phyloP scores from a whole-genome alignment of 1,140 invertebrate species.

The Caenorhabditis latens region DNA sequence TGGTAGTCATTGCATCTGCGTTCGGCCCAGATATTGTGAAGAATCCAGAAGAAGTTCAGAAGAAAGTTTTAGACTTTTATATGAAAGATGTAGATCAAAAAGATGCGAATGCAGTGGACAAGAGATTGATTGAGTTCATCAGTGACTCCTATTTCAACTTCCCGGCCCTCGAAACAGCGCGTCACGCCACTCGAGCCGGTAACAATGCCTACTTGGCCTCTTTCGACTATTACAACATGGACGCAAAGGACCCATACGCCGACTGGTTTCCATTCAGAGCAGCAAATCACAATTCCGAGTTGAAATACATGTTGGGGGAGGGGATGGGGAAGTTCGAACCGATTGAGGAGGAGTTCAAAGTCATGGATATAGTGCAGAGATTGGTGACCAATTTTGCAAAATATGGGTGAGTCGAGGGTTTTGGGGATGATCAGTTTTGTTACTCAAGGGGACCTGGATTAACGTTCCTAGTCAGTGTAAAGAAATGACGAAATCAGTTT shows the following conservation, averaged over 20 bases:
- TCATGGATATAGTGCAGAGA: constrained; percentile 58
- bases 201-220: constrained; percentile 51
- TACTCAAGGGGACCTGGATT: too few relatives aligned
- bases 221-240: constrained; percentile 62
- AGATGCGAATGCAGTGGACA: constrained; percentile 5
- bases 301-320: constrained; percentile 67
- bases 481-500: too few relatives aligned
- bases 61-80: constrained; percentile 56
- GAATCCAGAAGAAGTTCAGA: constrained; percentile 50
- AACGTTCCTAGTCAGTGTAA: too few relatives aligned
- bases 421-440: too few relatives aligned
- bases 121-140: constrained; percentile 11
- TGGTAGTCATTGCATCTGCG: background rate
- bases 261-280: constrained; percentile 61
- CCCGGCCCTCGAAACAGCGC: background rate
- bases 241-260: background rate
- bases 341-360: constrained; percentile 61
- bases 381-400: constrained; percentile 70
- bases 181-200: background rate
- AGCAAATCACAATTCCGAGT: constrained; percentile 68
- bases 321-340: constrained; percentile 63
- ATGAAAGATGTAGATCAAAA: constrained; percentile 38
- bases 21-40: background rate
- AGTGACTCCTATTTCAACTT: constrained; percentile 32
- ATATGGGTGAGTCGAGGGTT: constrained; percentile 67